Conservation (phyloP, 2,888 invertebrate genomes). For the Leptinotarsa rubiginosa region DNA sequence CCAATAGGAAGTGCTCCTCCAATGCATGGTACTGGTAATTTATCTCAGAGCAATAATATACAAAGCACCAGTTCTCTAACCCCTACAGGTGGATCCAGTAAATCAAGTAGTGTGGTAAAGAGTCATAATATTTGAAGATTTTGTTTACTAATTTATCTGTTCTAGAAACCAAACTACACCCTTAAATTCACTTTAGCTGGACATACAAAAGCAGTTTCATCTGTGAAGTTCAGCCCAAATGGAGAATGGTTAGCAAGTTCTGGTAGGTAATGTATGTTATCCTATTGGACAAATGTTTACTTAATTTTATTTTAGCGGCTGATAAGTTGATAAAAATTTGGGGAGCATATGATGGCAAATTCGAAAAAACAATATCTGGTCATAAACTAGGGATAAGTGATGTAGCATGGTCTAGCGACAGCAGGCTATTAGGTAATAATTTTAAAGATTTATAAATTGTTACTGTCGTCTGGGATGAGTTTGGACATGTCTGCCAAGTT, state of each 20-base stretch:
- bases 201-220: slow-evolving; percentile 98
- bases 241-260: slow-evolving; percentile 99
- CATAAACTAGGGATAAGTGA: slow-evolving; percentile 99
- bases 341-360: slow-evolving; percentile 99
- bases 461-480: neutral
- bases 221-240: slow-evolving; percentile 98
- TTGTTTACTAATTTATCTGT: slow-evolving; percentile 54
- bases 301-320: slow-evolving; percentile 77
- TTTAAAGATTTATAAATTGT: too few species aligned
- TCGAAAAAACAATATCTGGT: slow-evolving; percentile 97
- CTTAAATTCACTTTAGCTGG: slow-evolving; percentile 97
- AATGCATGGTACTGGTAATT: slow-evolving; percentile 66
- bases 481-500: too few species aligned
- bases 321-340: slow-evolving; percentile 99
- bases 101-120: slow-evolving; percentile 69
- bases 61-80: slow-evolving; percentile 67
- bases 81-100: slow-evolving; percentile 71
- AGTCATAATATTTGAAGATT: neutral
- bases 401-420: slow-evolving; percentile 98
- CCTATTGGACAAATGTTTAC: neutral
- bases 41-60: slow-evolving; percentile 65
- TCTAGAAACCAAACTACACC: slow-evolving; percentile 96
- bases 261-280: slow-evolving; percentile 76
- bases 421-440: slow-evolving; percentile 85
- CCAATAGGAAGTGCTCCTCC: slow-evolving; percentile 77